Evolutionary conservation across 2,888 invertebrate species (phyloP).

Genomic region (Pyrocoelia pectoralis): DNA sequence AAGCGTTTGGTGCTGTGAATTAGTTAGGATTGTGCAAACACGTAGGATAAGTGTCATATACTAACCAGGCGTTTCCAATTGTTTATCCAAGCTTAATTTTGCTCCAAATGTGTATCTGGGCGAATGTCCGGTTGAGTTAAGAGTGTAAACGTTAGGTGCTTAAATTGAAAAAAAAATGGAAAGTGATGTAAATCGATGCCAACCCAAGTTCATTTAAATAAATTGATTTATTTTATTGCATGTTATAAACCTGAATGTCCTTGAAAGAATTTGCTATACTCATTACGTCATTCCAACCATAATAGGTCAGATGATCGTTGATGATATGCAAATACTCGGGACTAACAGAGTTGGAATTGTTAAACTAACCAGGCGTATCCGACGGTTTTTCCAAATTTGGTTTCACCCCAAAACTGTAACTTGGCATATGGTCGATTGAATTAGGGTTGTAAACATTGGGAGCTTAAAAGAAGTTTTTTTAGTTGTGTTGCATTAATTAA

Average conservation of each 20-base stretch:
- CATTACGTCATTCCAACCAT: too few species aligned
- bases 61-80: conserved; percentile 70
- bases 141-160: conserved; percentile 83
- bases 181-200: too few species aligned
- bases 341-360: neutral
- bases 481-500: neutral
- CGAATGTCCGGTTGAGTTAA: conserved; percentile 48
- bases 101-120: conserved; percentile 75
- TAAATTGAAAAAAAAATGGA: conserved; percentile 13
- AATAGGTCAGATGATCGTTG: too few species aligned
- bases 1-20: neutral
- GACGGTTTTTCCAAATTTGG: conserved; percentile 66
- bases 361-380: conserved; percentile 67
- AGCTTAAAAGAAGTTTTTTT: conserved; percentile 61
- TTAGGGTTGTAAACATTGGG: conserved; percentile 84
- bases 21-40: too few species aligned
- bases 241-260: too few species aligned
- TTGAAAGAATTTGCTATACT: too few species aligned
- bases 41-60: conserved; percentile 61
- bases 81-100: conserved; percentile 67
- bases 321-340: too few species aligned
- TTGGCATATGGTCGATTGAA: conserved; percentile 70
- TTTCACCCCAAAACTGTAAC: conserved; percentile 75
- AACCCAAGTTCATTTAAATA: too few species aligned
- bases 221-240: too few species aligned